Base-by-base conservation (phyloP, 2,888 invertebrate species). In the Terebella lapidaria region DNA sequence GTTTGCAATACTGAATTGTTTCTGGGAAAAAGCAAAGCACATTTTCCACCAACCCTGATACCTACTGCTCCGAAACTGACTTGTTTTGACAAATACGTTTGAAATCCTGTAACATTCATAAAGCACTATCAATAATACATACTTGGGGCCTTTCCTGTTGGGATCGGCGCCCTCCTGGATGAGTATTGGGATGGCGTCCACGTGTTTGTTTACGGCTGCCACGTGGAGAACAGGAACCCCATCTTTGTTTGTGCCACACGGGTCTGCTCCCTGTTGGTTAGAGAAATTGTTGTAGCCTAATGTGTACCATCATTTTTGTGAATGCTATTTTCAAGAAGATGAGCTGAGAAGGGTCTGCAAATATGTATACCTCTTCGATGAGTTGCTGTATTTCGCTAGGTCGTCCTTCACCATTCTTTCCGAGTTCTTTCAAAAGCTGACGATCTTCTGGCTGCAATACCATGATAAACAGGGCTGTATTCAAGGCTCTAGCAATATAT, bases 131-230 rank as follows among this genome's bases (percentile, higher is more conserved):
- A 35, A 10, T 10, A 35, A 15, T 10, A 35, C 42, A 35, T 67
- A 78, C 77, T 56, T 69, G 27, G 78, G 77, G 20, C 79, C 80
- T 57, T 75, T 77, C 52, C 65, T 70, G 61, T 81, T 74, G 20
- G 78, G 64, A 46, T 77, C 73, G 20, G 77, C 78, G 5, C 80
- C 80, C 30, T 70, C 70, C 35, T 75, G 71, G 4, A 78, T 69
- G 2, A 81, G 67, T 3, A 77, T 72, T 22, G 73, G 71, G 25
- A 81, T 71, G 57, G 73, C 73, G 27, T 80, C 79, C 2, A 69
- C 61, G 60, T 78, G 74, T 46, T 72, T 72, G 65, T 78, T 76
- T 52, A 70, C 71, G 0, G 74, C 74, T 15, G 81, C 80, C 30
- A 79, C 67, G 67, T 75, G 73, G 15, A 81, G 67, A 24, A 72